Conservation (phyloP, 2,888 invertebrate species). For the Tineola bisselliella region DNA sequence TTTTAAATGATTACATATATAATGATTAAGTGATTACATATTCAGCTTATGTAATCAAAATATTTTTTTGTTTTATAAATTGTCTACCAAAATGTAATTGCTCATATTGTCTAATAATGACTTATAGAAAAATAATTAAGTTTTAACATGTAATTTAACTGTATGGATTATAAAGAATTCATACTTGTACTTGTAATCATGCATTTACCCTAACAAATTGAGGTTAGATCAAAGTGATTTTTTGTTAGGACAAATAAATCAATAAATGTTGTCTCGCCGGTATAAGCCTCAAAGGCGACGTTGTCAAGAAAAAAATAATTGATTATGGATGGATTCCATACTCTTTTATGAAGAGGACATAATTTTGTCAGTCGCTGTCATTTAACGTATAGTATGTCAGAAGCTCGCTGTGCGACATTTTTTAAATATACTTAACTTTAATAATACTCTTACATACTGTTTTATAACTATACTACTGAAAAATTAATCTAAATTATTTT, state of each 20-base stretch:
- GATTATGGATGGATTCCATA: slow-evolving; percentile 39
- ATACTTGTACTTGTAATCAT: too few relatives aligned
- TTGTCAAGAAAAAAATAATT: slow-evolving; percentile 30
- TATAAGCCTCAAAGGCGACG: slow-evolving; percentile 24
- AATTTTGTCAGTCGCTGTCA: slow-evolving; percentile 40
- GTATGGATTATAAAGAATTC: too few relatives aligned
- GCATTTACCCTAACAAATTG: neutral
- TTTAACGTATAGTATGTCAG: slow-evolving; percentile 30
- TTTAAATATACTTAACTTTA: slow-evolving; percentile 9
- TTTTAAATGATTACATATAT: too few relatives aligned
- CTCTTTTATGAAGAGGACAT: slow-evolving; percentile 35
- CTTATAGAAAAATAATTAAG: too few relatives aligned
- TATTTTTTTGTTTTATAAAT: too few relatives aligned
- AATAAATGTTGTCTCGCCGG: slow-evolving; percentile 9
- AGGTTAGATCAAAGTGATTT: neutral
- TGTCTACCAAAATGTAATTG: too few relatives aligned
- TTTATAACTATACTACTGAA: slow-evolving; percentile 15
- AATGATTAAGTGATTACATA: too few relatives aligned
- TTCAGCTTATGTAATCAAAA: too few relatives aligned
- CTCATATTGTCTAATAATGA: too few relatives aligned
- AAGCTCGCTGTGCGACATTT: slow-evolving; percentile 22
- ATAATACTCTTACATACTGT: slow-evolving; percentile 7
- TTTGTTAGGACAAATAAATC: neutral
- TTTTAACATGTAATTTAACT: too few relatives aligned
- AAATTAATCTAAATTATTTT: slow-evolving; percentile 10